Evolutionary conservation across 2,888 invertebrate genomes (phyloP).

Genomic region (Ctenicera cuprea): DNA sequence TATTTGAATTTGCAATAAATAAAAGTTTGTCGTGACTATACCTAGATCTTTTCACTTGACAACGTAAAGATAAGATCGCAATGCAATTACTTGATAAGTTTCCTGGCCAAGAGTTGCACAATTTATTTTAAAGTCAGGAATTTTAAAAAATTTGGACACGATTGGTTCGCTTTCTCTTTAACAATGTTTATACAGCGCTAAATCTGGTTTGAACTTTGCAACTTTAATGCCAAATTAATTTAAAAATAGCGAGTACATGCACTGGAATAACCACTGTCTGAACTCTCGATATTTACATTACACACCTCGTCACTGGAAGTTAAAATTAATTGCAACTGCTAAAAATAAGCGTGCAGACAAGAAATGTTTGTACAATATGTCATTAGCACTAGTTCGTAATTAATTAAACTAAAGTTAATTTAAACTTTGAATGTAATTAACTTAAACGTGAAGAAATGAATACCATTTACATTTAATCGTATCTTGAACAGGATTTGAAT

Average conservation of each 20-base stretch:
- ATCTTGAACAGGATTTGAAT: not conserved
- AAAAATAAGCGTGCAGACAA: constrained; percentile 22
- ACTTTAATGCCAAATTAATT: constrained; percentile 32
- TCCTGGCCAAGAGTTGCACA: constrained; percentile 19
- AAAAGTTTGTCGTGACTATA: constrained; percentile 4
- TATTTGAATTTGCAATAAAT: not conserved
- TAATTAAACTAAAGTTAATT: constrained; percentile 6
- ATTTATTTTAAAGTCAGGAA: constrained; percentile 15
- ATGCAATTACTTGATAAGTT: constrained; percentile 23
- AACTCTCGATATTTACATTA: constrained; percentile 34
- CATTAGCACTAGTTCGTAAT: not conserved
- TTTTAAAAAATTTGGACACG: constrained; percentile 13
- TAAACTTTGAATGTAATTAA: not conserved
- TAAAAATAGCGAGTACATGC: constrained; percentile 34
- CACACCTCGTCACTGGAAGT: constrained; percentile 3
- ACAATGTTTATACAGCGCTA: constrained; percentile 8
- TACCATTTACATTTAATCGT: not conserved
- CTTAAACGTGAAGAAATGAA: not conserved
- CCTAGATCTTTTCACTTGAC: constrained; percentile 2
- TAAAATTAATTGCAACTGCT: constrained; percentile 17
- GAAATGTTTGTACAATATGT: constrained; percentile 1
- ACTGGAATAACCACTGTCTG: constrained; percentile 18
- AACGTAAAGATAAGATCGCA: constrained; percentile 20
- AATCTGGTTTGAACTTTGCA: constrained; percentile 30
- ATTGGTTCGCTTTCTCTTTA: constrained; percentile 12